A percentile compares a stretch with the other conserved stretches of the same genome.
phyloP scores from a whole-genome alignment of 2,113 vertebrate species.

The Myocastor coypus region DNA sequence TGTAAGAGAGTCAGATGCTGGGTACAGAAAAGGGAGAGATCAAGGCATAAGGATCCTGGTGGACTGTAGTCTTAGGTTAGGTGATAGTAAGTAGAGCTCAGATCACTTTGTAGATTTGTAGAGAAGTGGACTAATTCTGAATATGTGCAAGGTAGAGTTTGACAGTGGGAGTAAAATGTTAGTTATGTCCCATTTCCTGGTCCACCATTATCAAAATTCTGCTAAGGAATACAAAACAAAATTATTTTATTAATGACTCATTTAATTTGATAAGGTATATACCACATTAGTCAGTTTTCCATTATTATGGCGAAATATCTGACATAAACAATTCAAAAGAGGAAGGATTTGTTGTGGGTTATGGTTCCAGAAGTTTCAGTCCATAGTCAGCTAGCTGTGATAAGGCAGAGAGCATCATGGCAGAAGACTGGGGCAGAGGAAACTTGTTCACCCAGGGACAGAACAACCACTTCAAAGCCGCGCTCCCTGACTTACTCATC shows the following conservation, averaged over 20 bases:
- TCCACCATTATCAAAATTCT: background rate
- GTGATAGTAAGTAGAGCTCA: background rate
- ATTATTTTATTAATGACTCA: no score
- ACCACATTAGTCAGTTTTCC: background rate
- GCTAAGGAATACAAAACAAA: background rate
- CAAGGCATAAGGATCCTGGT: background rate
- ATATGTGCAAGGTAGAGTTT: background rate
- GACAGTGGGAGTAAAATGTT: background rate
- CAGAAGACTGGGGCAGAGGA: background rate
- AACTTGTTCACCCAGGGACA: background rate
- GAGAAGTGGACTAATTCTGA: background rate
- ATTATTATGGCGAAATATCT: background rate
- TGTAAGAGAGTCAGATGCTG: background rate
- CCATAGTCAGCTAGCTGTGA: background rate
- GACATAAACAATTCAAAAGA: background rate
- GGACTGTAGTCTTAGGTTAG: background rate
- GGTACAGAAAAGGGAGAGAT: background rate
- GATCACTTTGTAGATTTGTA: background rate
- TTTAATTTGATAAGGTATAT: background rate
- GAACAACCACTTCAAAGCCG: background rate
- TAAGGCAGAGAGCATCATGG: background rate
- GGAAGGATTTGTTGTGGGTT: background rate
- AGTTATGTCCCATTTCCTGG: background rate
- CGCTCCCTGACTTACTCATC: background rate
- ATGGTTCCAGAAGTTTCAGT: background rate